Evolutionary conservation across 37 sponge, comb jelly and placozoan species (phyloP).

Genomic region (Petrosia ficiformis): DNA sequence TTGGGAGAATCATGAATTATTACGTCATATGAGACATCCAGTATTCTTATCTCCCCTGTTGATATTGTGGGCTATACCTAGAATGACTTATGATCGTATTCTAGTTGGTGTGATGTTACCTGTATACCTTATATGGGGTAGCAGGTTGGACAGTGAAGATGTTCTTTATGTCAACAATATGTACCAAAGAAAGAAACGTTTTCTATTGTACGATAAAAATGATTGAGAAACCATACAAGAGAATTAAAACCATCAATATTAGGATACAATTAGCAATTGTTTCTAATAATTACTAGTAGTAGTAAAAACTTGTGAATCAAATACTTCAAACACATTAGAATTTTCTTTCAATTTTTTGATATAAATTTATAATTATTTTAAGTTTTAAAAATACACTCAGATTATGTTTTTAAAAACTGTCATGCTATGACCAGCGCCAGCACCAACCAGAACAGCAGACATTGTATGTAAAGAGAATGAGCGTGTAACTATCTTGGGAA

Average conservation of each 20-base stretch:
- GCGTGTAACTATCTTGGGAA: too few species aligned
- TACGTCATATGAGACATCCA: constrained; percentile 64
- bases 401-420: too few species aligned
- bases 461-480: too few species aligned
- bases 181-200: constrained; percentile 30
- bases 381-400: too few species aligned
- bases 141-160: constrained; percentile 31
- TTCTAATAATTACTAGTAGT: too few species aligned
- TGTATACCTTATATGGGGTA: constrained; percentile 61
- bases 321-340: too few species aligned
- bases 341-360: too few species aligned
- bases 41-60: constrained; percentile 37
- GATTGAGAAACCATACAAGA: too few species aligned
- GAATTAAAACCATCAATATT: too few species aligned
- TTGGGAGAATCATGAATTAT: constrained; percentile 42
- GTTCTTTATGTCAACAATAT: constrained; percentile 34
- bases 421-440: constrained; percentile 66
- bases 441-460: constrained; percentile 29
- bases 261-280: too few species aligned
- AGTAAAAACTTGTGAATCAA: neutral
- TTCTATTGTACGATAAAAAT: constrained; percentile 19
- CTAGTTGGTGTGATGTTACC: constrained; percentile 61
- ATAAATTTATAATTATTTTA: too few species aligned
- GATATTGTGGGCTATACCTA: constrained; percentile 60
- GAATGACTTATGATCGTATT: constrained; percentile 70